Evolutionary conservation across 2,888 invertebrate genomes (phyloP).

Genomic region (Folsomia candida): DNA sequence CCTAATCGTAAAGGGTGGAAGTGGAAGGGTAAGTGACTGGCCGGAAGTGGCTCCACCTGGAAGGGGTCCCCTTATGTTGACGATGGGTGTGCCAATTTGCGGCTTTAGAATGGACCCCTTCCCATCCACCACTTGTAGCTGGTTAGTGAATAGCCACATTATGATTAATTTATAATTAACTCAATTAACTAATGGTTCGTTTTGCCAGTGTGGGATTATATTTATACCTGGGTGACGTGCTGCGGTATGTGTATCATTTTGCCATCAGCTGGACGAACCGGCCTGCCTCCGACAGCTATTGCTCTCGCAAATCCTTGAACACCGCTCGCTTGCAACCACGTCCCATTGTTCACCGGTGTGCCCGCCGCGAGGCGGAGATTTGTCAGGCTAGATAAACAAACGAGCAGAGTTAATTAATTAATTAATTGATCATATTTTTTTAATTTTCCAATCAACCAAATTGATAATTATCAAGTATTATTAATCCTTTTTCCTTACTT

Average conservation of each 20-base stretch:
- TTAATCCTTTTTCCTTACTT: too few relatives aligned
- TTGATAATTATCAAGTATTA: too few relatives aligned
- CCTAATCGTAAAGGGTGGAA: slow-evolving; percentile 44
- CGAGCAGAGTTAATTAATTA: not conserved
- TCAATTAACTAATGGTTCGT: not conserved
- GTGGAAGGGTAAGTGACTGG: slow-evolving; percentile 36
- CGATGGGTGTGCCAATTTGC: slow-evolving; percentile 41
- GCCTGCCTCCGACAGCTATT: slow-evolving; percentile 40
- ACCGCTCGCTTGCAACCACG: slow-evolving; percentile 44
- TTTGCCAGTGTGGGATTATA: too few relatives aligned
- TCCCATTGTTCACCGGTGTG: slow-evolving; percentile 46
- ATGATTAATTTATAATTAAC: not conserved
- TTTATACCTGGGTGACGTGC: slow-evolving; percentile 45
- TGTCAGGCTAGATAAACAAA: not conserved
- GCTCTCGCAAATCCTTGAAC: slow-evolving; percentile 28
- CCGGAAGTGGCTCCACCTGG: slow-evolving; percentile 36
- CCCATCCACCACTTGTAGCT: slow-evolving; percentile 48
- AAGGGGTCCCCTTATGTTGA: slow-evolving; percentile 42
- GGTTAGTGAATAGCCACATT: slow-evolving; percentile 6
- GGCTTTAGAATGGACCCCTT: slow-evolving; percentile 49
- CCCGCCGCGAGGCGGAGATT: slow-evolving; percentile 36
- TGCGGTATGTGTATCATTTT: slow-evolving; percentile 51
- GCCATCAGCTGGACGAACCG: slow-evolving; percentile 41
- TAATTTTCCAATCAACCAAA: too few relatives aligned
- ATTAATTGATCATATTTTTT: not conserved